Base-by-base conservation (phyloP, 2,888 invertebrate species). In the Girardia tigrina region DNA sequence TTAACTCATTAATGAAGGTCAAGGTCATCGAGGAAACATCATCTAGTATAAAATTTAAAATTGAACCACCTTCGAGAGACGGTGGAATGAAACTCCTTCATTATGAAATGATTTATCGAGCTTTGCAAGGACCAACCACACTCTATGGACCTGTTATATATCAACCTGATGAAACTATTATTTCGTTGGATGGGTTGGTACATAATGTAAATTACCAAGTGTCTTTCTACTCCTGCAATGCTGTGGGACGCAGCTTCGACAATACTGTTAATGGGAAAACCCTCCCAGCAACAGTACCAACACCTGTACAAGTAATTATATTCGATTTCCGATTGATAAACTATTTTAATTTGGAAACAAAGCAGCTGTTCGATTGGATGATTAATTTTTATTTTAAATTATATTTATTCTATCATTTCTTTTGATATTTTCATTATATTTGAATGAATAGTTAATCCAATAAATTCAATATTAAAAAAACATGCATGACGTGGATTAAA, bases 71-170 rank as follows among this genome's bases (percentile, higher is more conserved):
- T 14, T 6, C 4, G 1, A n/a, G 26, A n/a, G 73, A 74, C 14
- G 75, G 75, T 75, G 75, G 75, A 1, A 75, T 75, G 75, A 28
- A 28, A n/a, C 20, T 75, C 4, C n/a, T 29, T n/a, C 75, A 75
- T 28, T 75, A 74, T 26, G 75, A 75, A 28, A 20, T 75, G 28
- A 28, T 42, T 1, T 75, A 75, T 20, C 29, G 75, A n/a, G 75
- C 74, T 27, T 27, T 73, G 23, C 36, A 75, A n/a, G 75, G 75
- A 26, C 75, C 29, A 20, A 29, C 74, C 1, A 29, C 29, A 20
- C 28, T 28, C 42, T 75, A 75, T 42, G 75, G 75, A 0, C 75
- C 75, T n/a, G 75, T 75, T 27, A 29, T 29, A 1, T 75, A 29
- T 42, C 56, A 56, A 56, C 73, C 75, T 1, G 36, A 76, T 27